Evolutionary conservation across 2,797 vertebrate species (phyloP).

Genomic region (Spizella passerina): DNA sequence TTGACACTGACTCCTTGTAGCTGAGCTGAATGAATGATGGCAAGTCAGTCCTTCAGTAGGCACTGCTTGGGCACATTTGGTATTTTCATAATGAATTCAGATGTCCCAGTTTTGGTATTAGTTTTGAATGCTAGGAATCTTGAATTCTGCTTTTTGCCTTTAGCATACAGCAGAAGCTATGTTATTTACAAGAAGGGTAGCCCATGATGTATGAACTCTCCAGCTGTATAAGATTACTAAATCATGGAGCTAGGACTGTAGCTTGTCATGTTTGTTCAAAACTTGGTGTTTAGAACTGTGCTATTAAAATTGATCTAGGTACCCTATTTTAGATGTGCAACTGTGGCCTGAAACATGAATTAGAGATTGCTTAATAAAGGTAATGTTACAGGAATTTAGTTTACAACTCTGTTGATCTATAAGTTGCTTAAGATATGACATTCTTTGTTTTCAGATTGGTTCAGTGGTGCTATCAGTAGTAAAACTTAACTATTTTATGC

Average conservation of each 20-base stretch:
- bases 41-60: background rate
- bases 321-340: background rate
- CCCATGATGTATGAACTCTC: background rate
- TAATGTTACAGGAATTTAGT: background rate
- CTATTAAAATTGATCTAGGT: background rate
- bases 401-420: background rate
- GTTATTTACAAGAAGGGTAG: background rate
- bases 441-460: background rate
- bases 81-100: background rate
- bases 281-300: background rate
- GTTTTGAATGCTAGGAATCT: background rate
- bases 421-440: background rate
- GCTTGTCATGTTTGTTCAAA: background rate
- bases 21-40: background rate
- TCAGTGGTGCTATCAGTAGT: background rate
- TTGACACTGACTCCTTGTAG: background rate
- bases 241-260: background rate
- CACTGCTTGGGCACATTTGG: background rate
- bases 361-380: background rate
- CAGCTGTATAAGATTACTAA: background rate
- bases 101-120: background rate
- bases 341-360: background rate
- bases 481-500: background rate
- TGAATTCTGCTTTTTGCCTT: background rate
- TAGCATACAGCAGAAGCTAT: background rate